phyloP scores from a whole-genome alignment of 2,797 vertebrate genomes.

The Galagoides demidoff region DNA sequence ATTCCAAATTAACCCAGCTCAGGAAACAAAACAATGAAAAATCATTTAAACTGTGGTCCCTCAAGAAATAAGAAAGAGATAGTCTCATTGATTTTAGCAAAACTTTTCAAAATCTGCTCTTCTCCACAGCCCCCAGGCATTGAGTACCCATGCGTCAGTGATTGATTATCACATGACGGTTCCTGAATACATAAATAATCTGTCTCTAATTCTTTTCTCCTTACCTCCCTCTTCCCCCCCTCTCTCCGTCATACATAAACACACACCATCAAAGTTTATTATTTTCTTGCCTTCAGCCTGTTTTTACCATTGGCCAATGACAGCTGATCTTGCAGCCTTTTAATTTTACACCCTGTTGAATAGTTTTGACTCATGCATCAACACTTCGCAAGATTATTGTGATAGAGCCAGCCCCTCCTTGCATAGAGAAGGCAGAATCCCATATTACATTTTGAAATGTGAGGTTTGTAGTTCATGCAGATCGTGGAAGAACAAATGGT shows the following conservation, averaged over 20 bases:
- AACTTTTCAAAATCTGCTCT: conserved; percentile 19
- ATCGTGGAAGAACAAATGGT: background rate
- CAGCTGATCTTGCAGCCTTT: background rate
- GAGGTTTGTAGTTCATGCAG: background rate
- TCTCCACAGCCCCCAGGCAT: background rate
- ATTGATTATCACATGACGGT: background rate
- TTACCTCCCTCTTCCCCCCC: too few relatives aligned
- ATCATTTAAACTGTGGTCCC: background rate
- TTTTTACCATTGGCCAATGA: background rate
- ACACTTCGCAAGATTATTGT: background rate
- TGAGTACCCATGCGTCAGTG: background rate
- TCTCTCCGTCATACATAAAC: background rate
- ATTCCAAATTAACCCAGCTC: background rate
- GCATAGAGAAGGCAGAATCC: background rate
- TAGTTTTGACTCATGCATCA: background rate
- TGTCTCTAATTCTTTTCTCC: background rate
- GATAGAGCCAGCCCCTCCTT: background rate
- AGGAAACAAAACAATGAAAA: conserved; percentile 3
- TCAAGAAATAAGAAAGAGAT: background rate
- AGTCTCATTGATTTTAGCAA: conserved; percentile 17
- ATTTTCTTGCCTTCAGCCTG: background rate
- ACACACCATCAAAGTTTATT: background rate
- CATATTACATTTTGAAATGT: background rate
- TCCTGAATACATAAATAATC: background rate
- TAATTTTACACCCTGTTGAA: background rate